Conservation (phyloP, 2,113 vertebrate species). For the Clarias macrocephalus region DNA sequence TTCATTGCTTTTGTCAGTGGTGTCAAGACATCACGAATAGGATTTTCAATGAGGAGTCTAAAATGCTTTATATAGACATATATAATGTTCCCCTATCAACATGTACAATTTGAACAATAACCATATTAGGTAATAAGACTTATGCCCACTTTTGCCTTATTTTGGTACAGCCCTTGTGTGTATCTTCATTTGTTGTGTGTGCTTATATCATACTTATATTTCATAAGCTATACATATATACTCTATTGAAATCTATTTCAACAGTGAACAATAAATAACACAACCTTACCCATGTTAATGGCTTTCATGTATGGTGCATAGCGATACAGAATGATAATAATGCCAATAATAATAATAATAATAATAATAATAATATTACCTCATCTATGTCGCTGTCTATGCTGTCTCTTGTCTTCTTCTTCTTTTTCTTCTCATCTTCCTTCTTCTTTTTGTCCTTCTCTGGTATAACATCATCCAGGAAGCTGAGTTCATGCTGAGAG, state of each 20-base stretch:
- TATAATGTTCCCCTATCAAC: no score
- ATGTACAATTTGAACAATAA: no score
- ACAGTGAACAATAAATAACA: not conserved
- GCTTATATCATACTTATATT: no score
- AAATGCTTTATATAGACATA: no score
- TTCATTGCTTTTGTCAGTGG: no score
- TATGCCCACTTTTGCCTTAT: no score
- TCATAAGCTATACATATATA: no score
- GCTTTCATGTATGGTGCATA: not conserved
- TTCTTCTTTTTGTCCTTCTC: conserved; percentile 99
- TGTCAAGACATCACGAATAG: no score
- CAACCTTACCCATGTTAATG: not conserved
- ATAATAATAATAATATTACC: conserved; percentile 72
- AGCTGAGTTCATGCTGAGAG: conserved; percentile 94
- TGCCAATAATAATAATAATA: not conserved
- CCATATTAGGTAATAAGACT: no score
- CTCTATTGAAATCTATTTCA: not conserved
- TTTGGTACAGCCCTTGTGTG: no score
- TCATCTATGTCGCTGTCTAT: conserved; percentile 93
- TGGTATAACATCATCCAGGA: conserved; percentile 96
- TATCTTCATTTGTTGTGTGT: no score
- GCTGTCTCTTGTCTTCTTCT: conserved; percentile 84
- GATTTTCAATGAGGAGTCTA: no score
- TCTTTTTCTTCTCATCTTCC: conserved; percentile 95
- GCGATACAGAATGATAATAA: not conserved